These are phyloP conservation scores for Rhabditoides inermis DNA, from an alignment of 2,888 invertebrate genomes.

Conservation along the genomic window DNA sequence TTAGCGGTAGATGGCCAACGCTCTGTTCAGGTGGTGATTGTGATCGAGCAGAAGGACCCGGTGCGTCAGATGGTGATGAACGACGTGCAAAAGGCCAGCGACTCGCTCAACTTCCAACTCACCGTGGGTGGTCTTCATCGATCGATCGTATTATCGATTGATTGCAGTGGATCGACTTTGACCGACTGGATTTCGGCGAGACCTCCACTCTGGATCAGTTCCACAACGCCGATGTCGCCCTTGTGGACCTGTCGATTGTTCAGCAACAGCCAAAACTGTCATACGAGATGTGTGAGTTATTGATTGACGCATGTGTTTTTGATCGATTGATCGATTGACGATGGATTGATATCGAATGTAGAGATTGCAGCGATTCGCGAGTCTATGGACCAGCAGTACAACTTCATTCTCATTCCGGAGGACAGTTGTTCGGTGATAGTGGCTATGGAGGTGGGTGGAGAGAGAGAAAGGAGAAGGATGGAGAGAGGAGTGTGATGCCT, in stretches of 20 bases:
- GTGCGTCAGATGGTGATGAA: slow-evolving; percentile 41
- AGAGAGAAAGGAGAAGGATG: too few species aligned
- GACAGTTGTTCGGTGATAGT: too few species aligned
- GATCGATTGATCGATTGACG: too few species aligned
- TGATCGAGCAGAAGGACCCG: slow-evolving; percentile 48
- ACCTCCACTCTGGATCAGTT: slow-evolving; percentile 85
- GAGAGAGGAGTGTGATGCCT: too few species aligned
- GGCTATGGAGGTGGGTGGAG: too few species aligned
- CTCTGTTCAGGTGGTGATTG: slow-evolving; percentile 46
- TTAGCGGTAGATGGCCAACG: too few species aligned
- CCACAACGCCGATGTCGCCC: slow-evolving; percentile 93
- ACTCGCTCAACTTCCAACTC: slow-evolving; percentile 42
- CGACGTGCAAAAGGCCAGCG: slow-evolving; percentile 48
- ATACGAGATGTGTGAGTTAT: slow-evolving; percentile 79
- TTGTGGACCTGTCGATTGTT: slow-evolving; percentile 82
- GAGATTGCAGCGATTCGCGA: slow-evolving; percentile 75
- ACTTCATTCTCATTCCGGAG: slow-evolving; percentile 47
- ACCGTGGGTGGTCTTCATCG: slow-evolving; percentile 22
- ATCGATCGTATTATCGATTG: not conserved
- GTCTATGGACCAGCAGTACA: slow-evolving; percentile 60
- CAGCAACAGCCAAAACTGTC: slow-evolving; percentile 85
- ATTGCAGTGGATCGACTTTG: slow-evolving; percentile 63
- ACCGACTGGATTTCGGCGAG: slow-evolving; percentile 93
- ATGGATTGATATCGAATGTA: too few species aligned
- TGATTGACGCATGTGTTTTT: too few species aligned